Base-by-base conservation (phyloP, 37 sponge, comb jelly and placozoan genomes). In the Chondrosia reniformis region DNA sequence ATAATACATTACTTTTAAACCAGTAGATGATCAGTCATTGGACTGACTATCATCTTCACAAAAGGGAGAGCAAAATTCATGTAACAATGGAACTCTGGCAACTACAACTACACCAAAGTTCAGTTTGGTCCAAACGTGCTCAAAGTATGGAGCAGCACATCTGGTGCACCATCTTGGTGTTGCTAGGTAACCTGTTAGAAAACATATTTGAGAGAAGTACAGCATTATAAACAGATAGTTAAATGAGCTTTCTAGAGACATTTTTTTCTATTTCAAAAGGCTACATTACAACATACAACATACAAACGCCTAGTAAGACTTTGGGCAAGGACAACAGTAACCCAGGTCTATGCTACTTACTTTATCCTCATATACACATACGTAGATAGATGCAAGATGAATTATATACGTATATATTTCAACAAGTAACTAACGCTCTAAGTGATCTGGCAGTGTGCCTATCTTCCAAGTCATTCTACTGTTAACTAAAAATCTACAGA, bases 61-160 rank as follows among this genome's bases (percentile, higher is more conserved):
- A 6, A 12, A 40, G 2, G 22, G 72, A 24, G 72, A 69, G 44
- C 72, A 69, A 1, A n/a, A 41, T 39, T 69, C 72, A 40, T 69
- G 72, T 69, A 69, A 44, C 38, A 69, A 17, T 15, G 72, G 72
- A 15, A 69, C 72, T 34, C 72, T 41, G 2, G 72, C 24, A 1
- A 69, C 72, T 44, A 69, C 72, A 25, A 69, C 41, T n/a, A 69
- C 43, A 37, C 72, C 72, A 69, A 69, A 89, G 4, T 57, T 63
- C 31, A 89, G 55, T 12, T 45, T 1, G 33, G 73, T 65, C 43
- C 55, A 81, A 54, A 64, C 77, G 55, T 79, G 66, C n/a, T 49
- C 37, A 67, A 89, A 84, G 38, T 75, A 52, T 41, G 85, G 79
- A 43, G 82, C 82, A 17, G 75, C 85, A 79, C 90, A 89, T 45